Conservation (phyloP, 1,140 invertebrate species). For the Drosophila willistoni region DNA sequence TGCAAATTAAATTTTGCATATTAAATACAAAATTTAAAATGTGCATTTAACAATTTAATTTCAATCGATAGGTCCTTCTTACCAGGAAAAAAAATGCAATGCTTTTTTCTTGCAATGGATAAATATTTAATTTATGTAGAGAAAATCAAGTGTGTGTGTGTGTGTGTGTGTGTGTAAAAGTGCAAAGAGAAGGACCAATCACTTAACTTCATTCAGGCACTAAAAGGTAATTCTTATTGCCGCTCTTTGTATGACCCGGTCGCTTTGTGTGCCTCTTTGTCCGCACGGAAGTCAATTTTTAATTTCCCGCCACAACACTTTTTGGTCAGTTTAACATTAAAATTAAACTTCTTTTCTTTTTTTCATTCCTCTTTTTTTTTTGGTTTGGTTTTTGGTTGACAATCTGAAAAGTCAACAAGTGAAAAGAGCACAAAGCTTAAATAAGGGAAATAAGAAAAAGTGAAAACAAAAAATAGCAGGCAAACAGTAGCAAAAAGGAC, state of each 20-base stretch:
- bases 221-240: background rate
- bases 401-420: background rate
- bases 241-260: background rate
- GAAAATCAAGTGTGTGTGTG: no score
- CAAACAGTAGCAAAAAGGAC: no score
- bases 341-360: background rate
- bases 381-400: background rate
- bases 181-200: background rate
- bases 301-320: background rate
- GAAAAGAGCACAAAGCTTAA: background rate
- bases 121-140: no score
- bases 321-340: constrained; percentile 3
- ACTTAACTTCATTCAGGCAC: background rate
- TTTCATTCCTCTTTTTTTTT: background rate
- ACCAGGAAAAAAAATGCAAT: background rate
- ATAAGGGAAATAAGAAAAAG: background rate
- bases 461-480: background rate
- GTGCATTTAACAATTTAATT: background rate
- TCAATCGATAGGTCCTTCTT: background rate
- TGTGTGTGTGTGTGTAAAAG: background rate
- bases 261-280: background rate
- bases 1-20: constrained; percentile 4
- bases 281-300: constrained; percentile 2
- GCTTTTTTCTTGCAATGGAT: background rate
- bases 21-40: background rate